These are phyloP conservation scores for Nasonia vitripennis DNA, from an alignment of 1,140 invertebrate genomes.

Conservation along the genomic window DNA sequence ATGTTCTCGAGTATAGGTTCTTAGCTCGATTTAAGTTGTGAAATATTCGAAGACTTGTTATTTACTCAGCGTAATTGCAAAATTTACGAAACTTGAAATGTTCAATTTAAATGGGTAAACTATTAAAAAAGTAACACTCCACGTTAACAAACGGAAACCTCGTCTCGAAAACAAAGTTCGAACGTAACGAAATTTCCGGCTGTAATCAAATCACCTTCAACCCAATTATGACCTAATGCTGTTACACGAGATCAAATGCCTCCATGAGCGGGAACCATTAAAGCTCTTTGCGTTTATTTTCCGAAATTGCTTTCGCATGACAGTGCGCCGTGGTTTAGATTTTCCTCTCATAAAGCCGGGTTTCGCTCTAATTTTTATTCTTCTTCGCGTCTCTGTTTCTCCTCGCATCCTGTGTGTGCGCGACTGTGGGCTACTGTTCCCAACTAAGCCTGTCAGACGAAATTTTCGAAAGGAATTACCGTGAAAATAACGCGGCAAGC, in stretches of 20 bases:
- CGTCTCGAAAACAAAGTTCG: too few relatives aligned
- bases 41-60: neutral
- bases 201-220: neutral
- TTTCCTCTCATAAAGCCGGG: slow-evolving; percentile 31
- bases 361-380: slow-evolving; percentile 6
- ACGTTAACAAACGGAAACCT: too few relatives aligned
- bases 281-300: neutral
- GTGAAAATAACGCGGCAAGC: slow-evolving; percentile 34
- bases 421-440: neutral
- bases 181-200: too few relatives aligned
- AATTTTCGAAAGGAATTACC: slow-evolving; percentile 49
- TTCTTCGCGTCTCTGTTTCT: neutral
- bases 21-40: neutral
- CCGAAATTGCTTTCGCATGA: slow-evolving; percentile 4
- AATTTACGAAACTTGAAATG: too few relatives aligned
- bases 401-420: neutral
- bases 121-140: too few relatives aligned
- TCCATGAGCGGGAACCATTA: neutral
- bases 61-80: neutral
- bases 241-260: neutral
- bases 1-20: neutral
- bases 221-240: neutral
- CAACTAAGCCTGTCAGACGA: slow-evolving; percentile 33
- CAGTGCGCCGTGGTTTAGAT: slow-evolving; percentile 24
- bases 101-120: too few relatives aligned